These are phyloP conservation scores for Montipora foliosa DNA, from an alignment of 64 coral and sea anemone genomes.

Conservation along the genomic window DNA sequence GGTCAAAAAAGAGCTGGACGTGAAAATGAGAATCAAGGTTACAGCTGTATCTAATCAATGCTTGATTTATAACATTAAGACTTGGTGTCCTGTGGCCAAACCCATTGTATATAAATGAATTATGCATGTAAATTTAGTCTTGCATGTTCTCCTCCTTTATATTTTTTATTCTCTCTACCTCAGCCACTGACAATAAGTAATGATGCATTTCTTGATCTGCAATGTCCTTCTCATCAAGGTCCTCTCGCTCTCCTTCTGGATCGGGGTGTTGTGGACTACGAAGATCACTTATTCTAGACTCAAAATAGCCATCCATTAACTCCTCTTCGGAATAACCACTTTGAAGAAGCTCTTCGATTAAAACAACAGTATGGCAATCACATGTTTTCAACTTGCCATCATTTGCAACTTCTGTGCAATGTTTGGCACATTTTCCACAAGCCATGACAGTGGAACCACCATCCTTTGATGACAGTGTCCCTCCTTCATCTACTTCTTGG, in stretches of 20 bases:
- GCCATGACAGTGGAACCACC: too few species aligned
- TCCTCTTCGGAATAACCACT: constrained; percentile 29
- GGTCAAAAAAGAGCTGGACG: too few species aligned
- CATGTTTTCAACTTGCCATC: background rate
- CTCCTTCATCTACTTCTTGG: background rate
- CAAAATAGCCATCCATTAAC: constrained; percentile 53
- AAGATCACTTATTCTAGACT: constrained; percentile 36
- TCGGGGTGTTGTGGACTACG: background rate
- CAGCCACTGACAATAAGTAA: constrained; percentile 16
- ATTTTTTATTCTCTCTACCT: constrained; percentile 16
- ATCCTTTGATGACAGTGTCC: background rate
- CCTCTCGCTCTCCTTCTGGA: constrained; percentile 27
- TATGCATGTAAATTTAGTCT: background rate
- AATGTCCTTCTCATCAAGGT: constrained; percentile 40
- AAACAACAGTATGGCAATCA: background rate
- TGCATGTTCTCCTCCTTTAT: background rate
- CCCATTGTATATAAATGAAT: too few species aligned
- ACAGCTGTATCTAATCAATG: too few species aligned
- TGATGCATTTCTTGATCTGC: constrained; percentile 31
- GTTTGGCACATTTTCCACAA: too few species aligned
- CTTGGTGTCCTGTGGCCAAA: too few species aligned
- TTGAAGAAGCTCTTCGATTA: constrained; percentile 5
- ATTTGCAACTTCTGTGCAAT: background rate
- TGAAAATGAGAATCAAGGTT: too few species aligned
- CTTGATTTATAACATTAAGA: too few species aligned